phyloP scores from a whole-genome alignment of 2,888 invertebrate genomes.

The Dusona sp. region DNA sequence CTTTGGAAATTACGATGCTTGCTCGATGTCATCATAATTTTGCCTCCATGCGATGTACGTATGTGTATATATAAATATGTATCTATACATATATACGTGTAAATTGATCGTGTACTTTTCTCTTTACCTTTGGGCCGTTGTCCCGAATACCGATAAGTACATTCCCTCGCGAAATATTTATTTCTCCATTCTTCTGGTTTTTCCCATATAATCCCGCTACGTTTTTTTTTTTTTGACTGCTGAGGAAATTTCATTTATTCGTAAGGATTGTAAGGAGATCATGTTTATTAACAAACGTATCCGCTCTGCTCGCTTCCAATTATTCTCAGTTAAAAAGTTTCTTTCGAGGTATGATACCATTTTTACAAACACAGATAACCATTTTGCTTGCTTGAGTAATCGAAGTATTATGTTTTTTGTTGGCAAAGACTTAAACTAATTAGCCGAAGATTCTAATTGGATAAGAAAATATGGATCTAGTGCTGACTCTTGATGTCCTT shows the following conservation, averaged over 20 bases:
- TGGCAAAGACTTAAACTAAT: background rate
- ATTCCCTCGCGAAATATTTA: constrained; percentile 45
- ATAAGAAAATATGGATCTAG: too few species aligned
- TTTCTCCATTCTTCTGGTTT: constrained; percentile 65
- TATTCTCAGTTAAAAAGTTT: background rate
- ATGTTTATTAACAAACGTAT: background rate
- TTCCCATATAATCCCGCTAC: constrained; percentile 50
- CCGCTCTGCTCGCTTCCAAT: background rate
- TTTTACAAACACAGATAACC: background rate
- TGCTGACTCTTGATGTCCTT: background rate
- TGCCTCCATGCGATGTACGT: constrained; percentile 4
- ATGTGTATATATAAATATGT: constrained; percentile 14
- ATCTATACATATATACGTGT: background rate
- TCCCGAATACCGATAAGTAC: constrained; percentile 64
- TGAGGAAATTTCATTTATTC: background rate
- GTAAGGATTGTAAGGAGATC: background rate
- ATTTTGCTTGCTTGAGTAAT: background rate
- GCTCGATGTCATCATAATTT: constrained; percentile 63
- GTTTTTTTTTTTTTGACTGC: constrained; percentile 3
- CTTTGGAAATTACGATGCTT: constrained; percentile 76
- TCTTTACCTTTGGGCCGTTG: constrained; percentile 30
- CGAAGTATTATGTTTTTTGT: background rate
- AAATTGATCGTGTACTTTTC: constrained; percentile 17
- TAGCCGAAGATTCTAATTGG: background rate
- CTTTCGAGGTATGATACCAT: background rate